Base-by-base conservation (phyloP, 2,888 invertebrate species). In the Sisyra nigra region DNA sequence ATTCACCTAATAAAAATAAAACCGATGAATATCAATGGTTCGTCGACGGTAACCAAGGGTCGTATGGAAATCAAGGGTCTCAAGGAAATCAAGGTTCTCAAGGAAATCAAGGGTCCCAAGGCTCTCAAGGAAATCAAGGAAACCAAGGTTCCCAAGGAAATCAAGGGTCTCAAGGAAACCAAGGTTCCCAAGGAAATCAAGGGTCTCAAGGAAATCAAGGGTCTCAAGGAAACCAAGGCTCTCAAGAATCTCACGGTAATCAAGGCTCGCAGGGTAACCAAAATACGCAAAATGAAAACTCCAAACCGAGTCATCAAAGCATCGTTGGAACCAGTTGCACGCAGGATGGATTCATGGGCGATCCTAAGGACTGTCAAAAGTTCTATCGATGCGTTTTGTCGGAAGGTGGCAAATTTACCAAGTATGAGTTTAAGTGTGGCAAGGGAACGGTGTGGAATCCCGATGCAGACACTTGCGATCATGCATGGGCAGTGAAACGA, bases 401-500 rank as follows among this genome's bases (percentile, higher is more conserved):
- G 54, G 74, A 72, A 1, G 62, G 67, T 19, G 72, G 71, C 46
- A 66, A 67, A 3, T 80, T 66, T 51, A 73, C 62, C 38, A 75
- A 71, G 59, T 77, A 79, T 55, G 76, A 81, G 47, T 86, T 81
- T 57, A 64, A 64, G 10, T 86, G 86, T 58, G 79, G 76, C 3
- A 71, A 76, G 43, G 83, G 82, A 40, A 86, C 85, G 4, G 76
- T 80, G 29, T 86, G 85, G 84, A 82, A 83, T 61, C 69, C 73
- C 45, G 62, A 67, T 41, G 61, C 74, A 45, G 65, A 72, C 55
- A 71, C 76, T 40, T 87, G 86, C 58, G 84, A 86, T 58, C 74
- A 84, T 57, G 69, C 72, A 31, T 74, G 73, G 67, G 71, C 72
- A 45, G 73, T 72, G 18, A 68, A 68, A 37, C 33, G 44, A 29